phyloP scores from a whole-genome alignment of 30 jellyfish, hydroid and myxozoan species.

The Aurelia coerulea region DNA sequence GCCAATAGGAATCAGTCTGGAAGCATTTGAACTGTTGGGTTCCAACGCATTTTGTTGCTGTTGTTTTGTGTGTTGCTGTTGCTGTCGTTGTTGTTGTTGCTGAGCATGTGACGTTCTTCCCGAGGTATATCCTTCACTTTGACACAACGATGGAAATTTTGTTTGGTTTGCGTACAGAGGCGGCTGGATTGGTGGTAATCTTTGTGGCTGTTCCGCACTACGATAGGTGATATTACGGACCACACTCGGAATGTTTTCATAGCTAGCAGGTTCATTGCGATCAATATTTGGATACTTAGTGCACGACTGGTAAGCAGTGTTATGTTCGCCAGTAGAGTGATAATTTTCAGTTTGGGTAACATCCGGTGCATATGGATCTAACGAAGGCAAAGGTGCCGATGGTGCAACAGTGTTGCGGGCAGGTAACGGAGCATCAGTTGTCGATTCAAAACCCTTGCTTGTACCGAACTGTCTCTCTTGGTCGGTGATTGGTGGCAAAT shows the following conservation, averaged over 20 bases:
- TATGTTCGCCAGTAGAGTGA: background rate
- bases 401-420: background rate
- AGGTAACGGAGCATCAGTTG: background rate
- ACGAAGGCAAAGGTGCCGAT: slow-evolving; percentile 7
- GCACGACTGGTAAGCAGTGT: background rate
- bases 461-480: background rate
- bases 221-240: no score
- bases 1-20: background rate
- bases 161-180: no score
- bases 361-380: background rate
- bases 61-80: background rate
- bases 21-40: background rate
- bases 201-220: no score
- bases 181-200: no score
- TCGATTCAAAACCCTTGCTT: background rate
- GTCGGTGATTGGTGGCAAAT: slow-evolving; percentile 18
- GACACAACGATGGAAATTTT: no score
- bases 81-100: background rate
- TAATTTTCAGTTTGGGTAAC: no score
- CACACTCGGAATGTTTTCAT: no score
- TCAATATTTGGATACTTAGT: no score
- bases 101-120: no score
- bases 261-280: no score
- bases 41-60: background rate
- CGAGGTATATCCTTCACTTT: no score